phyloP scores from a whole-genome alignment of 2,113 vertebrate species.

The Poeciliopsis turrubarensis region DNA sequence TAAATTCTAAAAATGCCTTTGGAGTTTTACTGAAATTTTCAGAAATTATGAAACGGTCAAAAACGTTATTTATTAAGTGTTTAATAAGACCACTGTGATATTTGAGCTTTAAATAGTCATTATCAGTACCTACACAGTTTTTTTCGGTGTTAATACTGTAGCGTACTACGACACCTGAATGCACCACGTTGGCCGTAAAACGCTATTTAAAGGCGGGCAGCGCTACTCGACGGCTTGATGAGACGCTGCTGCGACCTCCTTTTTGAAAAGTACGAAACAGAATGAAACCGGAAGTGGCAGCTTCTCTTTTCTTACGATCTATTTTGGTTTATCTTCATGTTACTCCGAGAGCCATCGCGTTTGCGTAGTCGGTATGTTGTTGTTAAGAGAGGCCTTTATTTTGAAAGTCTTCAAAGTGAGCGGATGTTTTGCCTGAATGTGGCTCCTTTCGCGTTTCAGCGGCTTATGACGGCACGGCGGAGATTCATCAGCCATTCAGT shows the following conservation, averaged over 20 bases:
- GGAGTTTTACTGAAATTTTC: too few species aligned
- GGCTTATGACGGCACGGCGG: constrained; percentile 52
- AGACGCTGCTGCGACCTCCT: constrained; percentile 35
- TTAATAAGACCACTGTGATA: background rate
- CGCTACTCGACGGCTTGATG: too few species aligned
- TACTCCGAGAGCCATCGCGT: background rate
- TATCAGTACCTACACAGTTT: background rate
- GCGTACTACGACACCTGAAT: background rate
- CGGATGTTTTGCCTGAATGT: constrained; percentile 48
- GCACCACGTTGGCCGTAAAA: background rate
- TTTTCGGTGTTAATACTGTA: background rate
- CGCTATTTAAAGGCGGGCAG: too few species aligned
- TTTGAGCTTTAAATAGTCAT: background rate
- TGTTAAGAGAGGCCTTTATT: constrained; percentile 40
- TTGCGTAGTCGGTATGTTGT: accelerated
- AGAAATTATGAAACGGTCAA: background rate
- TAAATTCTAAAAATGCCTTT: too few species aligned
- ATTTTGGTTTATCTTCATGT: background rate
- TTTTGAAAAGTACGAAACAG: constrained; percentile 7
- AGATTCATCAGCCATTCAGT: constrained; percentile 52
- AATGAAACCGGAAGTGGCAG: constrained; percentile 43
- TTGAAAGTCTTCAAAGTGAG: constrained; percentile 48
- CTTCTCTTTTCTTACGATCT: background rate
- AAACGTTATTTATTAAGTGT: too few species aligned
- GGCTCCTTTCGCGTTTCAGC: constrained; percentile 19